Base-by-base conservation (phyloP, 2,113 vertebrate species). In the Mionectes macconnelli region DNA sequence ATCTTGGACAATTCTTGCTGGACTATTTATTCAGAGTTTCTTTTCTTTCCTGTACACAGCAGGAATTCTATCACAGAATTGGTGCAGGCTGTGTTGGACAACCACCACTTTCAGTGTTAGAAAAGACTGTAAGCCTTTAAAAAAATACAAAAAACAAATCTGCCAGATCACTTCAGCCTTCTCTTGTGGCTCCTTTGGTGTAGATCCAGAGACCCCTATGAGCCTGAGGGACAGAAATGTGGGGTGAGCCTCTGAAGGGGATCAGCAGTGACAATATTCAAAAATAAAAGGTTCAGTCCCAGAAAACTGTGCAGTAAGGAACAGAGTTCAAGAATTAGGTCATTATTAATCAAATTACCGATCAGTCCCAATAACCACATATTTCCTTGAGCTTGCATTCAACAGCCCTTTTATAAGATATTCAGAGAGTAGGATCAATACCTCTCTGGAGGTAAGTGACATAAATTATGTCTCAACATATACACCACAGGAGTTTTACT, bases 371-470 rank as follows among this genome's bases (percentile, higher is more conserved):
- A 98, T 97, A 98, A 97, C 97, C 93, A 96, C 97, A 87, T 97
- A 98, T 98, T 98, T 98, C 94, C 98, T 97, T 97, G 96, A 95
- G 90, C 93, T 88, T 94, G 96, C 94, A 94, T 93, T 98, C 97
- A 94, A 96, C 98, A 97, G 95, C 97, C 95, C 93, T 97, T 98
- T 97, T 98, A 95, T 98, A 97, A 98, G 97, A 98, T 96, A 98
- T 96, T 97, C 98, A 96, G 97, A 97, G 97, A 97, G 96, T 89
- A 97, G 98, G 98, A 99, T 99, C 99, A 92, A 99, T 99, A 98
- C 97, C 92, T 96, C 98, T 98, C 98, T 97, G 95, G 98, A 98
- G 97, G 97, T 97, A 98, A 98, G 97, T 98, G 97, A 98, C 98
- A 98, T 98, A 98, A 98, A 98, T 98, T 98, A 98, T 98, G 98